Percentiles rank a stretch among this genome's conserved stretches.
phyloP scores from a whole-genome alignment of 2,113 vertebrate species.

The Notiomystis cincta region DNA sequence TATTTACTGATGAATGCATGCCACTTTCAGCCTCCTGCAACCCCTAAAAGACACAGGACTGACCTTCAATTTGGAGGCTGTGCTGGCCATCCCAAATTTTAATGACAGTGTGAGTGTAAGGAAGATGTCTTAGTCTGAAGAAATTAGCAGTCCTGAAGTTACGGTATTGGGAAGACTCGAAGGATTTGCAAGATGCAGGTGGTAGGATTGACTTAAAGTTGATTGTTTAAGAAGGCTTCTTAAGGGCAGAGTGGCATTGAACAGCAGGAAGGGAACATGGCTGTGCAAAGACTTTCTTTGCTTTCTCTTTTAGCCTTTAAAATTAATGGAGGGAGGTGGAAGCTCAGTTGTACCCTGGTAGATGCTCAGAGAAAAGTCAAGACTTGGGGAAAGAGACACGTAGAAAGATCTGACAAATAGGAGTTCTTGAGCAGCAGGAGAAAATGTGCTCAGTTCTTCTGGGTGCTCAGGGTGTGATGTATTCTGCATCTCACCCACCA shows the following conservation, averaged over 20 bases:
- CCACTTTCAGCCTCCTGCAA: not conserved
- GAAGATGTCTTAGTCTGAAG: not conserved
- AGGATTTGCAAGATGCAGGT: not conserved
- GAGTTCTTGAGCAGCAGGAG: not conserved
- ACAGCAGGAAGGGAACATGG: not conserved
- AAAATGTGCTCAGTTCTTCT: not conserved
- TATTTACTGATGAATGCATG: not conserved
- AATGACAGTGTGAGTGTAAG: not conserved
- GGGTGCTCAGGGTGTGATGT: not conserved
- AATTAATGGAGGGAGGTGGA: not conserved
- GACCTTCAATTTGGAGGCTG: not conserved
- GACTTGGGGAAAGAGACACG: not conserved
- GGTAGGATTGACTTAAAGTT: not conserved
- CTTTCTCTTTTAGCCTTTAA: not conserved
- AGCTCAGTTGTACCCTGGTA: not conserved
- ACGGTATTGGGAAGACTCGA: not conserved
- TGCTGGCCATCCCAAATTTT: not conserved
- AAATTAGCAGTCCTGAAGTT: not conserved
- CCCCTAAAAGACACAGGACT: not conserved
- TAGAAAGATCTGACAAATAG: not conserved
- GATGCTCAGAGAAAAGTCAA: not conserved
- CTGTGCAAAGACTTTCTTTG: not conserved
- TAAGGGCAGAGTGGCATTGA: not conserved
- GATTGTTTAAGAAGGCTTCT: not conserved
- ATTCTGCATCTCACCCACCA: not conserved